phyloP scores from a whole-genome alignment of 2,888 invertebrate species.

The Phyllotreta striolata region DNA sequence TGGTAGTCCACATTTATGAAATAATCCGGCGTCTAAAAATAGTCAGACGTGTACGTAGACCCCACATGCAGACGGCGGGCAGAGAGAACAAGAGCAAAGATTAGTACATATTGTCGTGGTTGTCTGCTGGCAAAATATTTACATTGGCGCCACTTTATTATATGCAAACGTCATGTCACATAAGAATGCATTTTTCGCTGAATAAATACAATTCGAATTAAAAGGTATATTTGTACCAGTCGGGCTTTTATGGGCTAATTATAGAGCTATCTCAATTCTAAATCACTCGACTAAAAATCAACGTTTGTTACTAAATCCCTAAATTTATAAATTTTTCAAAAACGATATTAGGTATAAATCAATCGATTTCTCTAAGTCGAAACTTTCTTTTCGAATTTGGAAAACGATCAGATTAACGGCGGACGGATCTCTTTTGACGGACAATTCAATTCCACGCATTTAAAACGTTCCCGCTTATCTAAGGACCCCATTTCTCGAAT shows the following conservation, averaged over 20 bases:
- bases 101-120: constrained; percentile 39
- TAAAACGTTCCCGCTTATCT: constrained; percentile 7
- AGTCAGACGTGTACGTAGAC: too few species aligned
- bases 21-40: too few species aligned
- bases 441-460: constrained; percentile 8
- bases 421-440: background rate
- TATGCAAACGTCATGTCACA: constrained; percentile 50
- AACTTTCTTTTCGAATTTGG: too few species aligned
- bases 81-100: constrained; percentile 27
- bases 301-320: too few species aligned
- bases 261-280: too few species aligned
- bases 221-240: background rate
- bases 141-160: constrained; percentile 53
- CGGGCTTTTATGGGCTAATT: too few species aligned
- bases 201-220: constrained; percentile 25
- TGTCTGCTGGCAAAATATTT: constrained; percentile 49
- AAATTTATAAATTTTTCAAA: too few species aligned
- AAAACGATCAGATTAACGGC: too few species aligned
- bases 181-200: constrained; percentile 26
- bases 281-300: too few species aligned
- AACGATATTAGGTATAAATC: too few species aligned
- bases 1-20: too few species aligned
- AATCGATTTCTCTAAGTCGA: too few species aligned
- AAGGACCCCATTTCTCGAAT: constrained; percentile 11
- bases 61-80: background rate